A percentile compares a stretch with the other conserved stretches of the same genome.
phyloP scores from a whole-genome alignment of 2,888 invertebrate species.

The Drosophila affinis region DNA sequence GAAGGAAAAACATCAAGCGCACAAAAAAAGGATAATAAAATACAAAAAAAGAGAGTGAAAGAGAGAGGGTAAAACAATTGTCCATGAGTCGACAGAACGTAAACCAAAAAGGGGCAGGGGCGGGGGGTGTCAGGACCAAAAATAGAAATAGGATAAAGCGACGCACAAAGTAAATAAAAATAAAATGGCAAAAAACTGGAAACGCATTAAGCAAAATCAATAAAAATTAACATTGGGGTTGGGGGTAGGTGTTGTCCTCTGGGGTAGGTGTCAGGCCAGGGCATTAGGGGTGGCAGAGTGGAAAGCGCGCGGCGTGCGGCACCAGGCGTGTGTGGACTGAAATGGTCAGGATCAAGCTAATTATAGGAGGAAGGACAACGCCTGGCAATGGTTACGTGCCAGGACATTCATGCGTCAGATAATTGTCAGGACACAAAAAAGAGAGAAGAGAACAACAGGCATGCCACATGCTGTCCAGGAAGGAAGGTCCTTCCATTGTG shows the following conservation, averaged over 20 bases:
- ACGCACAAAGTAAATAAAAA: conserved; percentile 68
- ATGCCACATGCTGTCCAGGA: conserved; percentile 29
- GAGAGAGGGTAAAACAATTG: conserved; percentile 67
- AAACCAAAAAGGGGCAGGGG: too few species aligned
- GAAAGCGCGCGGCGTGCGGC: too few species aligned
- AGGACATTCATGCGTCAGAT: conserved; percentile 70
- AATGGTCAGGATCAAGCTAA: conserved; percentile 57
- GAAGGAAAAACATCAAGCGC: conserved; percentile 57
- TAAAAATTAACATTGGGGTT: conserved; percentile 70
- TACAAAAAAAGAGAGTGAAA: conserved; percentile 26
- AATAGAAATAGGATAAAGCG: conserved; percentile 24
- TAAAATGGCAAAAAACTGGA: conserved; percentile 63
- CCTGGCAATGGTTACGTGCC: conserved; percentile 67
- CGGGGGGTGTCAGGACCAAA: conserved; percentile 14
- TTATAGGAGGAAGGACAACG: conserved; percentile 8
- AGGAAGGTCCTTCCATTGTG: neutral
- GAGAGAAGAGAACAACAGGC: neutral
- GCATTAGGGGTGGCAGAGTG: neutral
- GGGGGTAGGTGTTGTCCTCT: conserved; percentile 15
- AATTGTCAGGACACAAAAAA: conserved; percentile 52
- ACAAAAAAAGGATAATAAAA: conserved; percentile 61
- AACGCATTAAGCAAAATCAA: conserved; percentile 78
- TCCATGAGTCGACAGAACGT: conserved; percentile 68
- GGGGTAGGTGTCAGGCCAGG: conserved; percentile 35
- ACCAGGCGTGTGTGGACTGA: conserved; percentile 21